These are phyloP conservation scores for Rhinoderma darwinii DNA, from an alignment of 2,113 vertebrate species.

Conservation along the genomic window DNA sequence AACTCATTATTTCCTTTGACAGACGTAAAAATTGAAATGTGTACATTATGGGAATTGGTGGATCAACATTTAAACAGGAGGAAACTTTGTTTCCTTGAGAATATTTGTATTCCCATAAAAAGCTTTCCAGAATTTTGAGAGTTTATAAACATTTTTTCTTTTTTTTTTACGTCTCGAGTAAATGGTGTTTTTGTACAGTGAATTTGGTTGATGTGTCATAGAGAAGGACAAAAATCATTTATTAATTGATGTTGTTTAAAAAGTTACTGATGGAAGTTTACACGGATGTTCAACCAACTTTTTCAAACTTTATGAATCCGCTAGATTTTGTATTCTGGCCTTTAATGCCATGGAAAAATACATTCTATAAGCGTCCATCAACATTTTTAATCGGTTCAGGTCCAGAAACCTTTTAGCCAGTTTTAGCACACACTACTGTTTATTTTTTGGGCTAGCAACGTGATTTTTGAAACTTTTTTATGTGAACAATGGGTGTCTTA, in stretches of 20 bases:
- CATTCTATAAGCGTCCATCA: background rate
- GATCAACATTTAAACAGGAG: background rate
- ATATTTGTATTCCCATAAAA: background rate
- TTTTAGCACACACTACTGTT: too few species aligned
- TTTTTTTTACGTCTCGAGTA: background rate
- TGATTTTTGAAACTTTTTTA: too few species aligned
- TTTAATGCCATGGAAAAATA: background rate
- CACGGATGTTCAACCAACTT: background rate
- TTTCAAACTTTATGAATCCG: background rate
- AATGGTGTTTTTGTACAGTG: background rate
- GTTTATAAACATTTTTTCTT: conserved; percentile 18
- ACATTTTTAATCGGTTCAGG: too few species aligned
- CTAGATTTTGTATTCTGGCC: background rate
- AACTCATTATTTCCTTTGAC: background rate
- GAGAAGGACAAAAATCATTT: background rate
- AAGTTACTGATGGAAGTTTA: background rate
- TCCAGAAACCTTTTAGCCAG: too few species aligned
- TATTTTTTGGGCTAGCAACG: too few species aligned
- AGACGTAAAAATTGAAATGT: conserved; percentile 1
- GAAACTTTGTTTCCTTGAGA: conserved; percentile 10
- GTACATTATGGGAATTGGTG: background rate
- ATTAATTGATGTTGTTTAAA: background rate
- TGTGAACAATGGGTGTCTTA: too few species aligned
- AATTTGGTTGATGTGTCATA: background rate
- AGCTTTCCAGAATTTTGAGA: background rate